A percentile compares a stretch with the other conserved stretches of the same genome.
These are phyloP conservation scores for Labeo rohita DNA, from an alignment of 2,113 vertebrate species.

Conservation along the genomic window DNA sequence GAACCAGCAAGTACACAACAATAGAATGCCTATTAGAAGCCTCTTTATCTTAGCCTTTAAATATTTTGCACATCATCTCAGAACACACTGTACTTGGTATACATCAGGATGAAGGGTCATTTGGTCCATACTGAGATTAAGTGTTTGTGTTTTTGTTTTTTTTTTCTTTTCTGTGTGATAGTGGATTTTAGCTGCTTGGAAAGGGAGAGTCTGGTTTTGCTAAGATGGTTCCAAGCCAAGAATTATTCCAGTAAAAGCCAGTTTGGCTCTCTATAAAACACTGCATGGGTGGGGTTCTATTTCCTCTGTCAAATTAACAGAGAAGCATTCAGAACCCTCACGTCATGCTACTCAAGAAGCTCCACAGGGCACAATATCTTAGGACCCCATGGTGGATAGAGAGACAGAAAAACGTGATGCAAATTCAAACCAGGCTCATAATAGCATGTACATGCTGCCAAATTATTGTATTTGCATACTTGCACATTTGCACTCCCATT, in stretches of 20 bases:
- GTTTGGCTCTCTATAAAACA: conserved; percentile 45
- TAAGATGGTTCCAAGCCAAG: conserved; percentile 20
- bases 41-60: background rate
- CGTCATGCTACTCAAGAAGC: background rate
- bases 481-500: background rate
- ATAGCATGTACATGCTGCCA: background rate
- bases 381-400: background rate
- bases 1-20: background rate
- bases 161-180: background rate
- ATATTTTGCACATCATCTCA: background rate
- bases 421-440: background rate
- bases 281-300: conserved; percentile 35
- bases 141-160: no score
- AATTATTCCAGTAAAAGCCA: conserved; percentile 49
- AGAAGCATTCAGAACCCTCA: conserved; percentile 31
- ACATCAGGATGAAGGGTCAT: background rate
- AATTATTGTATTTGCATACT: background rate
- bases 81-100: background rate
- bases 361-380: background rate
- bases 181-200: conserved; percentile 18
- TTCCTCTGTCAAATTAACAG: conserved; percentile 37
- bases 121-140: conserved; percentile 6
- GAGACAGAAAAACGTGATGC: background rate
- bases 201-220: conserved; percentile 29
- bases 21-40: background rate